These are phyloP conservation scores for Nasonia longicornis DNA, from an alignment of 1,140 invertebrate species.

Conservation along the genomic window DNA sequence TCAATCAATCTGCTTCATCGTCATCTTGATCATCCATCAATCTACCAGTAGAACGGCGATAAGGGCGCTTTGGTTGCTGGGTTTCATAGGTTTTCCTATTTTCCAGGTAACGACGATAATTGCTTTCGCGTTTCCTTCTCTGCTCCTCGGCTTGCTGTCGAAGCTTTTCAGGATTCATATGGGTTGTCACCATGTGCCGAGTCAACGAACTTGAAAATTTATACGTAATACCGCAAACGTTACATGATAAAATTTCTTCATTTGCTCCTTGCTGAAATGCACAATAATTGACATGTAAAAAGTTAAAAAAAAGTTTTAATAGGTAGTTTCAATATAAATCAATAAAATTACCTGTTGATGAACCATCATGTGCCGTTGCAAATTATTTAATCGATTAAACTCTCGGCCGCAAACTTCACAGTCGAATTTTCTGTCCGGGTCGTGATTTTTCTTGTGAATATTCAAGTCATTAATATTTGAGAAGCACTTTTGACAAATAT, in stretches of 20 bases:
- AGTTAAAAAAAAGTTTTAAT: background rate
- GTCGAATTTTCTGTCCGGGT: conserved; percentile 68
- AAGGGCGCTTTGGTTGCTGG: conserved; percentile 59
- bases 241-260: conserved; percentile 66
- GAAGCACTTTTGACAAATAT: conserved; percentile 66
- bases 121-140: conserved; percentile 65
- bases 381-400: conserved; percentile 69
- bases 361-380: conserved; percentile 69
- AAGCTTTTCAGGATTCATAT: conserved; percentile 67
- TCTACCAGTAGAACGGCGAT: conserved; percentile 50
- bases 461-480: conserved; percentile 59
- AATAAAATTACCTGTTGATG: conserved; percentile 66
- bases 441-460: conserved; percentile 67
- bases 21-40: conserved; percentile 52
- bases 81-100: conserved; percentile 67
- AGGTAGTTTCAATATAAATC: conserved; percentile 44
- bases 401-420: conserved; percentile 68
- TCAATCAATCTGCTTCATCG: conserved; percentile 47
- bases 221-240: conserved; percentile 68
- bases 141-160: conserved; percentile 68
- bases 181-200: conserved; percentile 68
- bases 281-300: background rate
- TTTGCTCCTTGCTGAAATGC: conserved; percentile 60
- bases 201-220: conserved; percentile 69
- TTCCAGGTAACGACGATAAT: conserved; percentile 66